Base-by-base conservation (phyloP, 2,113 vertebrate species). In the Chloebia gouldiae region DNA sequence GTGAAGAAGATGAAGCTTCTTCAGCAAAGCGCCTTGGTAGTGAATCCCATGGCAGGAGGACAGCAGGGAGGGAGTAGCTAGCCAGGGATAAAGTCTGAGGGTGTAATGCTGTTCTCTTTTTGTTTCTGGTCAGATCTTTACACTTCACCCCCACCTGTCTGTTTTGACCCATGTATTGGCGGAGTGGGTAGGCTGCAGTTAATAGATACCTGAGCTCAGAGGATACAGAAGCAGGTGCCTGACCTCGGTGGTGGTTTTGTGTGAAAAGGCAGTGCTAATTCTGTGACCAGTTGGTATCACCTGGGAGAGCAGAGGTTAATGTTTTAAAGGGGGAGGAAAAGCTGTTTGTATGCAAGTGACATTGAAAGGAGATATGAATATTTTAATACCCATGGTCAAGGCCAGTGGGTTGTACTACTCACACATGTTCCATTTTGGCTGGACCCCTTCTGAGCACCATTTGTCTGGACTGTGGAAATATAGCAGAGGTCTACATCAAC, bases 271-370 rank as follows among this genome's bases (percentile, higher is more conserved):
- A 66, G 47, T 66, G 42, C 49, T 81, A 42, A 84, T 83, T 66
- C 51, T 89, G 44, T 0, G 2, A 27, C 70, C 45, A 56, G 13
- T 61, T 60, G 65, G 56, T 59, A 42, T 94, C 89, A 95, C 91
- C 73, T 79, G 78, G 88, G 91, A 92, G 92, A 89, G 45, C 66
- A 88, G 70, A 95, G 60, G 86, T 95, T 97, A 93, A 93, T 92
- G 63, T 86, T 96, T 95, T 81, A 77, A 57, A 94, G 81, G 68
- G 81, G 69, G 70, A 86, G 44, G 76, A 94, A 92, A 96, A 88
- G 68, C 92, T 95, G 77, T 86, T 95, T 90, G 80, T 69, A 71
- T 35, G 49, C 82, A 76, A 82, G 50, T 91, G 85, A 84, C 85
- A 51, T 31, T 81, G 86, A 91, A 70, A 96, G 89, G 56, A 83